These are phyloP conservation scores for Podarcis muralis DNA, from an alignment of 2,113 vertebrate genomes.

Conservation along the genomic window DNA sequence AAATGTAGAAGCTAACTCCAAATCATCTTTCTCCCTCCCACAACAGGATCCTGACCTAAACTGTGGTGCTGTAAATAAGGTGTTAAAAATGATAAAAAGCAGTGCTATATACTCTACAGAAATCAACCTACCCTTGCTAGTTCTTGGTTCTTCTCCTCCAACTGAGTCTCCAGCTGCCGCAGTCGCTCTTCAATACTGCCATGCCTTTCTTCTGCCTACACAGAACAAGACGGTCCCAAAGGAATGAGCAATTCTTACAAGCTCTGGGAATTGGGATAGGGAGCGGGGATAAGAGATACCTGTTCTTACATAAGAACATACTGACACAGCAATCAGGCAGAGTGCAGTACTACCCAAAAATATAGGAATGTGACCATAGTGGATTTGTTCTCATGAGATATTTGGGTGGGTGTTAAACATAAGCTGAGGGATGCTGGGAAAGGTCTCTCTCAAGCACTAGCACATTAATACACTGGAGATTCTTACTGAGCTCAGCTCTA, in stretches of 20 bases:
- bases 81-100: background rate
- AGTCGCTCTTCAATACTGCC: constrained; percentile 95
- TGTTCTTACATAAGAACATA: background rate
- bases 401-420: background rate
- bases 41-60: background rate
- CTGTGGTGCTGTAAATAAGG: background rate
- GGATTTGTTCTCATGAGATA: background rate
- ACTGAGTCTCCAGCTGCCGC: constrained; percentile 92
- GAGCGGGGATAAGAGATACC: background rate
- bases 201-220: constrained; percentile 94
- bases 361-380: background rate
- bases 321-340: background rate
- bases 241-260: background rate
- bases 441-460: background rate
- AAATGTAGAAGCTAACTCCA: background rate
- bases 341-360: background rate
- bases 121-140: constrained; percentile 85
- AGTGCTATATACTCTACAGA: background rate
- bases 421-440: background rate
- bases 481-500: background rate
- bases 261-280: background rate
- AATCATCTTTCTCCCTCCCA: background rate
- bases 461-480: background rate
- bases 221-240: constrained; percentile 51
- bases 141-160: constrained; percentile 98